Conservation (phyloP, 2,797 vertebrate species). For the Nyctalus aviator region DNA sequence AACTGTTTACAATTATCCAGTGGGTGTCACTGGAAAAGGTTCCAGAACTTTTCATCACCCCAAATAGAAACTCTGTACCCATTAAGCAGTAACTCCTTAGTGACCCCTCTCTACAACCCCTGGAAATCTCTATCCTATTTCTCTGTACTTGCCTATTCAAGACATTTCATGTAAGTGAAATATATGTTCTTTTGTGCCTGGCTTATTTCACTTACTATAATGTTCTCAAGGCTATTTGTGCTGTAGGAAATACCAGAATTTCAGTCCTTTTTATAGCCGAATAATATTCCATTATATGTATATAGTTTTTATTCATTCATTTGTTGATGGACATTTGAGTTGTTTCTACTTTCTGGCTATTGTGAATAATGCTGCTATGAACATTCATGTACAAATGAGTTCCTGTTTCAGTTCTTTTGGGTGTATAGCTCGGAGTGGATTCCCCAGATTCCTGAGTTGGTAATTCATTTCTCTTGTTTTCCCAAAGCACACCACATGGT, state of each 20-base stretch:
- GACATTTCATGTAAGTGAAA: background rate
- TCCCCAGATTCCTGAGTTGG: background rate
- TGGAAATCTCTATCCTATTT: background rate
- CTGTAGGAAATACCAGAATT: background rate
- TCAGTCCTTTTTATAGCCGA: background rate
- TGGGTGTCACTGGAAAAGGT: background rate
- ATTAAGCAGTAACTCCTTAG: background rate
- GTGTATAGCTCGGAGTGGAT: background rate
- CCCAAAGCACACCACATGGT: background rate
- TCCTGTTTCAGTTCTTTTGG: background rate
- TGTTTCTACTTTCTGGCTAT: background rate
- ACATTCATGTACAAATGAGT: background rate
- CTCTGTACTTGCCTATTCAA: background rate
- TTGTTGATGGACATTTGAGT: background rate
- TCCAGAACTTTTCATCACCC: background rate
- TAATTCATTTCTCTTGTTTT: background rate
- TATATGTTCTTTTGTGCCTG: background rate
- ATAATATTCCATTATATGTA: background rate
- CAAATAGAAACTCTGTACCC: background rate
- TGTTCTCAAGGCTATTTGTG: background rate
- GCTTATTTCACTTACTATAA: conserved; percentile 9
- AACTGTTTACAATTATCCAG: background rate
- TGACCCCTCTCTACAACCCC: background rate
- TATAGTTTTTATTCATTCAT: background rate
- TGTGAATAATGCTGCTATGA: background rate